A percentile compares a stretch with the other conserved stretches of the same genome.
phyloP scores from a whole-genome alignment of 92 coral and sea anemone species.

The Porites rus region DNA sequence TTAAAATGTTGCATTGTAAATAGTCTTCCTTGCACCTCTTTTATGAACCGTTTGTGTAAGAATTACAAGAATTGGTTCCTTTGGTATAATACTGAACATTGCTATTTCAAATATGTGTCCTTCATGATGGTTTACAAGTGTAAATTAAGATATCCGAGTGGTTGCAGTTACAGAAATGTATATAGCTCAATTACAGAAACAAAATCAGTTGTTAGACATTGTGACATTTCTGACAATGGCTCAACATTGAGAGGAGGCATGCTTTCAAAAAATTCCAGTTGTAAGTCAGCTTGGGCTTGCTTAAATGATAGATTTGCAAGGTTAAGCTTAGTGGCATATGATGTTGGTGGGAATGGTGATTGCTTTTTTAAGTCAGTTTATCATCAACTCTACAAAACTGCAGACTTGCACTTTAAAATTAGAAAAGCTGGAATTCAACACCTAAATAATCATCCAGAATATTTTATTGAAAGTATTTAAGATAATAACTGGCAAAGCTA shows the following conservation, averaged over 20 bases:
- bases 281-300: background rate
- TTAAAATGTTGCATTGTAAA: background rate
- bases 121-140: background rate
- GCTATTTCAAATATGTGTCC: background rate
- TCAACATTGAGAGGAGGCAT: background rate
- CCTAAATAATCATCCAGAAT: slow-evolving; percentile 4
- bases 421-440: too few species aligned
- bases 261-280: too few species aligned
- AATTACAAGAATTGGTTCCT: background rate
- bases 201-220: slow-evolving; percentile 3
- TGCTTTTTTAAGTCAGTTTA: slow-evolving; percentile 25
- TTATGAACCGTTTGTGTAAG: background rate
- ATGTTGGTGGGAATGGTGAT: slow-evolving; percentile 34
- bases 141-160: background rate
- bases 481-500: slow-evolving; percentile 41
- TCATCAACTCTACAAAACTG: background rate
- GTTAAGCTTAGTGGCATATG: slow-evolving; percentile 19
- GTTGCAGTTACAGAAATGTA: background rate
- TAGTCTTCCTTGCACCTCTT: background rate
- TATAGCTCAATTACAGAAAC: too few species aligned
- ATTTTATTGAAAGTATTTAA: slow-evolving; percentile 40
- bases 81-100: slow-evolving; percentile 11
- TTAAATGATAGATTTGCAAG: slow-evolving; percentile 13
- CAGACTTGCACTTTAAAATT: slow-evolving; percentile 15
- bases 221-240: slow-evolving; percentile 6